These are phyloP conservation scores for Chrysomallon squamiferum DNA, from an alignment of 1,140 invertebrate genomes.

Conservation along the genomic window DNA sequence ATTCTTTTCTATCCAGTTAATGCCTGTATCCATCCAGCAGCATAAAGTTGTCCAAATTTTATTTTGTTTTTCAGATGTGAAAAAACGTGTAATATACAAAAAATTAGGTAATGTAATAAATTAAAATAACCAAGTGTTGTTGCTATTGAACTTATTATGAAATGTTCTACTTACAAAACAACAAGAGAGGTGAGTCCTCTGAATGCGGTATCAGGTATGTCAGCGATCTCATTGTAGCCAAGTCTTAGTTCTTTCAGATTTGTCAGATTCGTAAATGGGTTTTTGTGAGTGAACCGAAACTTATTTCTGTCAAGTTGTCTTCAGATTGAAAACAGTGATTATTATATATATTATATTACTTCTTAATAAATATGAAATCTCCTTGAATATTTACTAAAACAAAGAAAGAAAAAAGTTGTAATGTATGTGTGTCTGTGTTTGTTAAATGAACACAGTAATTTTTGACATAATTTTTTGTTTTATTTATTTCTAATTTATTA, in stretches of 20 bases:
- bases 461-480: background rate
- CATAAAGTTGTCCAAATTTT: background rate
- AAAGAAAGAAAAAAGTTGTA: background rate
- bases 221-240: constrained; percentile 32
- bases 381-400: background rate
- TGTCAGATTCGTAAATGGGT: constrained; percentile 37
- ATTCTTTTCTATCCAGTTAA: background rate
- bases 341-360: constrained; percentile 1
- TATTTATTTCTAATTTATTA: background rate
- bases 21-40: background rate
- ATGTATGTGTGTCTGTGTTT: background rate
- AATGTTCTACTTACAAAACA: constrained; percentile 34
- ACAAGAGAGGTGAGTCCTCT: constrained; percentile 26
- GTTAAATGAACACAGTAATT: background rate
- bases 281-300: constrained; percentile 41
- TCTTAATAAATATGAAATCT: background rate
- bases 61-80: background rate
- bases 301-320: too few relatives aligned
- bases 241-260: constrained; percentile 24
- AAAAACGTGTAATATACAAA: background rate
- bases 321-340: constrained; percentile 25
- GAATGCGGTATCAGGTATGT: constrained; percentile 44
- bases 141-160: background rate
- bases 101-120: background rate
- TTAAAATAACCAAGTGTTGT: background rate